These are phyloP conservation scores for Pipistrellus pygmaeus DNA, from an alignment of 2,797 vertebrate genomes.

Conservation along the genomic window DNA sequence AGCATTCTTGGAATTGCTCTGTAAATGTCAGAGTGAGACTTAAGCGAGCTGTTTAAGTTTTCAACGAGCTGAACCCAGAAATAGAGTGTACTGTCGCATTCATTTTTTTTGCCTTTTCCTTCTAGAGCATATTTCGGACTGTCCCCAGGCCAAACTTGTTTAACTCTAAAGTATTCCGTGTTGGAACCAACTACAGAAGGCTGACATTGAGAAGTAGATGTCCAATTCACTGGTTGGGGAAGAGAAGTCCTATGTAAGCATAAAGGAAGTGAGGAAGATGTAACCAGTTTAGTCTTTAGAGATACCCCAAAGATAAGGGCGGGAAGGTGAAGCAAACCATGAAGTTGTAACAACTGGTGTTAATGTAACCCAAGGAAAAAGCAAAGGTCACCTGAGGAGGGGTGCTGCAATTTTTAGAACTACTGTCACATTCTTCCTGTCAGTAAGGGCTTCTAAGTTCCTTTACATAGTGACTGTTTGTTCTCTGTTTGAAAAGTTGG, in stretches of 20 bases:
- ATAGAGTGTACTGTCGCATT: slow-evolving; percentile 9
- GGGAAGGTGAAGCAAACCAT: background rate
- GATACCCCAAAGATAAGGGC: background rate
- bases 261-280: background rate
- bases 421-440: background rate
- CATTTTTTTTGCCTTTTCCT: slow-evolving; percentile 27
- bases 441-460: background rate
- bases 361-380: background rate
- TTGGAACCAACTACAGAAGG: slow-evolving; percentile 20
- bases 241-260: background rate
- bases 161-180: background rate
- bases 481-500: background rate
- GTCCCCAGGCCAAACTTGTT: slow-evolving; percentile 43
- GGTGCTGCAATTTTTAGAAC: background rate
- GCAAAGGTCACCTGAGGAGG: background rate
- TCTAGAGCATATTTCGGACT: slow-evolving; percentile 51
- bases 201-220: background rate
- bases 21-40: slow-evolving; percentile 61
- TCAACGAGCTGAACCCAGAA: background rate
- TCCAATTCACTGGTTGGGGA: background rate
- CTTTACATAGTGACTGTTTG: background rate
- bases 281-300: background rate
- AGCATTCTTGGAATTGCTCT: slow-evolving; percentile 53
- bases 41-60: background rate
- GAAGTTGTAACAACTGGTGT: background rate